Evolutionary conservation across 2,888 invertebrate genomes (phyloP), one percentile per base, ranked within the genome.

Genomic region (Epirrita christyi): DNA sequence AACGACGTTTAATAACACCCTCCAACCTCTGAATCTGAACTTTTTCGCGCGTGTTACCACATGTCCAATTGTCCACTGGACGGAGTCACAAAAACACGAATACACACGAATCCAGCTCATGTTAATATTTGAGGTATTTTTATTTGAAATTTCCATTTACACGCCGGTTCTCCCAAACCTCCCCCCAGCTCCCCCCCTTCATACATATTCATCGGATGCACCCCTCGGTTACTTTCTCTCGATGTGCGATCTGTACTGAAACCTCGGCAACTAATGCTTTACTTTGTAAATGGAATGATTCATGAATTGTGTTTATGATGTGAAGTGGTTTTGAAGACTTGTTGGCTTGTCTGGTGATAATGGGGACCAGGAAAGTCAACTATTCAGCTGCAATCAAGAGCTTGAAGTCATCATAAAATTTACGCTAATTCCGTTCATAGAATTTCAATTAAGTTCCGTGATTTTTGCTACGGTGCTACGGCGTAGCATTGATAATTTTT

Each of bases 141-240:
- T 92, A 90, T 91, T 92, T 91, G 90, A 92, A 92, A 88, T 92
- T 91, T 91, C 91, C 92, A 91, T 92, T 92, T 91, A 91, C 91
- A 91, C 87, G 83, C 70, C 66, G 70, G 66, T 67, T 71, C 73
- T 67, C 71, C 65, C 6, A 36, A 7, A 47, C 81, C 90, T 11
- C 21, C 1, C 2, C 49, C 52, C 60, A 56, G 13, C 51, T 11
- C 55, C 59, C 71, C 76, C 80, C 87, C 81, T 92, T 93, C 93
- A 94, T 94, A 92, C 94, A 94, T 94, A 94, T 94, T 94, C 93
- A 94, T 87, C 81, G 86, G 87, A 92, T 93, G 93, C 93, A 93
- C 70, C 78, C 93, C 92, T 88, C 84, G 84, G 71, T 80, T 81
- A 89, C 89, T 89, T 89, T 90, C 88, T 85, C 84, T 71, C 71